These are phyloP conservation scores for Clupea harengus DNA, from an alignment of 2,113 vertebrate species.

Conservation along the genomic window DNA sequence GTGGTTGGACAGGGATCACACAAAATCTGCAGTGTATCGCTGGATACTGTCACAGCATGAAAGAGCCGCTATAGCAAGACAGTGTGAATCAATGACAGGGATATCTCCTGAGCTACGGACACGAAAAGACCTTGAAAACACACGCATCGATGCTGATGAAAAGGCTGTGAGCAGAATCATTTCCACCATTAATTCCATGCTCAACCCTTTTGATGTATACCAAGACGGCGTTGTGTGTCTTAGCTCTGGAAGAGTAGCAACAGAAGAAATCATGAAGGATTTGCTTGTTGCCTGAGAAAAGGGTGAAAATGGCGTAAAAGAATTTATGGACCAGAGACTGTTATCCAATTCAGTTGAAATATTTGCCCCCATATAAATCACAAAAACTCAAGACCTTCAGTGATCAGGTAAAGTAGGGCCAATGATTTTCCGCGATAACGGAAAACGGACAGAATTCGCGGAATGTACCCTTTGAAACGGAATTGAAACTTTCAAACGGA, in stretches of 20 bases:
- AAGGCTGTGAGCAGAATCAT: no score
- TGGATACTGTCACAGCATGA: slow-evolving; percentile 44
- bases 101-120: no score
- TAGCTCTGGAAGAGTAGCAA: slow-evolving; percentile 35
- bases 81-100: no score
- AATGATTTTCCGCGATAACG: no score
- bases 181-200: slow-evolving; percentile 41
- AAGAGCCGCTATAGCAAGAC: slow-evolving; percentile 39
- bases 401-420: slow-evolving; percentile 39
- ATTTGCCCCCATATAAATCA: slow-evolving; percentile 40
- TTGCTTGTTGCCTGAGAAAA: slow-evolving; percentile 35
- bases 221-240: slow-evolving; percentile 38
- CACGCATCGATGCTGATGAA: no score
- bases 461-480: no score
- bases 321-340: slow-evolving; percentile 37
- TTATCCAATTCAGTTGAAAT: slow-evolving; percentile 28
- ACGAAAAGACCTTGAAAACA: no score
- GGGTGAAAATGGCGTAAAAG: slow-evolving; percentile 32
- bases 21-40: neutral
- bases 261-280: slow-evolving; percentile 40
- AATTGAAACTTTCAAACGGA: no score
- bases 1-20: no score
- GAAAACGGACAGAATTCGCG: no score
- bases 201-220: slow-evolving; percentile 40
- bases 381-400: slow-evolving; percentile 44